A percentile compares a stretch with the other conserved stretches of the same genome.
Conservation (phyloP, 2,888 invertebrate species). For the Nomada ruficornis region DNA sequence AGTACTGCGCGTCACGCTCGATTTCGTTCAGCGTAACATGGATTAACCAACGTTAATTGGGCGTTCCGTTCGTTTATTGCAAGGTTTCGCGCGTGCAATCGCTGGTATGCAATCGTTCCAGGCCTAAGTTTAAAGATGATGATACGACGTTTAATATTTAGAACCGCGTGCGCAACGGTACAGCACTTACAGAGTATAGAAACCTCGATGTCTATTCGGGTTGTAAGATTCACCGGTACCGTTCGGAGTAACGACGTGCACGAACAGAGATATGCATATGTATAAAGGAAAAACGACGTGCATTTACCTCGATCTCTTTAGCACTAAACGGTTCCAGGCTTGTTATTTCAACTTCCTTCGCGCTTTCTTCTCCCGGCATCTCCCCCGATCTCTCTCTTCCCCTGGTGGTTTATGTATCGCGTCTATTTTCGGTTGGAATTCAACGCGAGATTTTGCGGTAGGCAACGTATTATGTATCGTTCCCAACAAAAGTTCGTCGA, state of each 20-base stretch:
- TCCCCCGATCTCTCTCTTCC: constrained; percentile 19
- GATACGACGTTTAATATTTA: neutral
- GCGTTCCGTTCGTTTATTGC: neutral
- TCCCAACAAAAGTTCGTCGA: constrained; percentile 40
- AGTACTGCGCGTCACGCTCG: neutral
- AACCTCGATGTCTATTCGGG: neutral
- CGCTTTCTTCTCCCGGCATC: constrained; percentile 16
- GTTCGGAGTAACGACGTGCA: too few species aligned
- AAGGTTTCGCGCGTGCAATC: neutral
- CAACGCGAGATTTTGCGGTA: constrained; percentile 41
- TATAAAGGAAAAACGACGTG: neutral
- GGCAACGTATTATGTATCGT: constrained; percentile 29
- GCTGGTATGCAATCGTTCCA: neutral
- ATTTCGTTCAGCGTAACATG: neutral
- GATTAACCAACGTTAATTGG: neutral
- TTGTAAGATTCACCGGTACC: neutral
- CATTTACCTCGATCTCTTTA: neutral
- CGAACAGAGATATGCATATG: neutral
- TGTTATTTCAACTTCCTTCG: constrained; percentile 16
- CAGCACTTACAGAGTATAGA: too few species aligned
- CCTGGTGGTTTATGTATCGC: constrained; percentile 42
- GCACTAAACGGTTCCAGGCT: neutral
- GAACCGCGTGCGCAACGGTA: too few species aligned
- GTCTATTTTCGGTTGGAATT: constrained; percentile 70
- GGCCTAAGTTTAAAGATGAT: constrained; percentile 18